Percentiles rank a stretch among this genome's conserved stretches.
These are phyloP conservation scores for Lampris megalopsis DNA, from an alignment of 2,113 vertebrate species.

Conservation along the genomic window DNA sequence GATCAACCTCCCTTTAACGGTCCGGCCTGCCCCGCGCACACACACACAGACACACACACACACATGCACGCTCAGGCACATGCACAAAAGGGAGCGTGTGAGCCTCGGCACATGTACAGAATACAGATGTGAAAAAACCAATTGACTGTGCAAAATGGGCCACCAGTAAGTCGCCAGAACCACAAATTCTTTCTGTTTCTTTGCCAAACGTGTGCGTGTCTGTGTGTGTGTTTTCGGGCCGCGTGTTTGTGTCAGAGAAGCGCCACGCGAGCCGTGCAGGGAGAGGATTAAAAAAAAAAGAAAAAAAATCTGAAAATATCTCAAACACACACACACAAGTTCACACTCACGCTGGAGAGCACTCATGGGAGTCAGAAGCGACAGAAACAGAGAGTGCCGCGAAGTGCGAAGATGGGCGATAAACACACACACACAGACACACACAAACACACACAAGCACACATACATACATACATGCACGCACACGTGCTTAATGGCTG, in stretches of 20 bases:
- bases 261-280: constrained; percentile 3
- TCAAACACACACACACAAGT: constrained; percentile 35
- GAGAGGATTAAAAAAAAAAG: no score
- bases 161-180: constrained; percentile 36
- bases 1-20: constrained; percentile 24
- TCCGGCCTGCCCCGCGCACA: constrained; percentile 20
- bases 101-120: constrained; percentile 7
- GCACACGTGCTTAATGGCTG: constrained; percentile 62
- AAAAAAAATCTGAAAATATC: constrained; percentile 47
- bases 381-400: constrained; percentile 68
- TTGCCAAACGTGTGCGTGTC: constrained; percentile 25
- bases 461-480: constrained; percentile 32
- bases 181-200: constrained; percentile 11
- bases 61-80: constrained; percentile 33
- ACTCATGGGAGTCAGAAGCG: constrained; percentile 75
- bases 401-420: constrained; percentile 68
- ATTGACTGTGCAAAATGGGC: constrained; percentile 27
- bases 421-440: constrained; percentile 24
- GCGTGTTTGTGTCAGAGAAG: constrained; percentile 53
- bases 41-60: constrained; percentile 13
- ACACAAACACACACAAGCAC: constrained; percentile 28
- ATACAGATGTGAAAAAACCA: constrained; percentile 38
- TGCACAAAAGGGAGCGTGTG: no score
- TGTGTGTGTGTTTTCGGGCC: constrained; percentile 4
- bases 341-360: constrained; percentile 56